Conservation (phyloP, 1,140 invertebrate genomes). For the Octopus sinensis region DNA sequence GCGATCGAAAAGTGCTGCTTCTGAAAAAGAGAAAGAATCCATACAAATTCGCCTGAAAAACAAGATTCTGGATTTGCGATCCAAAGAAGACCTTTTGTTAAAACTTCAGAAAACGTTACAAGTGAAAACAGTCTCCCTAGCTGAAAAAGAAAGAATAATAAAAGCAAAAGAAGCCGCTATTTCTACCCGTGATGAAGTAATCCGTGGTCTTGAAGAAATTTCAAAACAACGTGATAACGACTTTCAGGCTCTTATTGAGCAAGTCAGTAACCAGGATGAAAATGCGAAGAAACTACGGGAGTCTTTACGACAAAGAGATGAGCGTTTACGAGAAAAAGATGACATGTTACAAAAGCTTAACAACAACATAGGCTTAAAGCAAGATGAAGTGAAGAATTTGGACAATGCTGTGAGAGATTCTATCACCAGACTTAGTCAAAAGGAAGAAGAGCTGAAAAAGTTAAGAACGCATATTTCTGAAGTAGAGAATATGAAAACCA, state of each 20-base stretch:
- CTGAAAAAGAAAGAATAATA: constrained; percentile 31
- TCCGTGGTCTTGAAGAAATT: constrained; percentile 39
- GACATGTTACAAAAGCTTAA: constrained; percentile 37
- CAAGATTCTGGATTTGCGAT: constrained; percentile 20
- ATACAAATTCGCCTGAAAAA: constrained; percentile 28
- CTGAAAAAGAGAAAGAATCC: constrained; percentile 32
- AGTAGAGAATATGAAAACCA: constrained; percentile 13
- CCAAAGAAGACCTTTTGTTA: constrained; percentile 29
- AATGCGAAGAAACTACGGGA: constrained; percentile 39
- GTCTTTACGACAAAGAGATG: constrained; percentile 34
- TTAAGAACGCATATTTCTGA: constrained; percentile 31
- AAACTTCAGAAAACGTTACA: constrained; percentile 33
- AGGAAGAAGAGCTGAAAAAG: constrained; percentile 30
- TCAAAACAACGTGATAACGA: constrained; percentile 38
- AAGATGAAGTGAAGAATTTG: constrained; percentile 35
- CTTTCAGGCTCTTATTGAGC: constrained; percentile 39
- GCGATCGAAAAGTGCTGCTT: constrained; percentile 41
- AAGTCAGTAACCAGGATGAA: constrained; percentile 41
- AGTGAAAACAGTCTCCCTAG: constrained; percentile 32
- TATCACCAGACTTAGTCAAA: constrained; percentile 30
- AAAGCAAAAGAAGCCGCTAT: constrained; percentile 31
- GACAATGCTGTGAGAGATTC: constrained; percentile 34
- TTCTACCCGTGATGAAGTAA: constrained; percentile 33
- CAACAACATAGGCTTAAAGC: constrained; percentile 34
- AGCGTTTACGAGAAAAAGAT: constrained; percentile 44